phyloP scores from a whole-genome alignment of 2,888 invertebrate species.

The Dynastes grantii region DNA sequence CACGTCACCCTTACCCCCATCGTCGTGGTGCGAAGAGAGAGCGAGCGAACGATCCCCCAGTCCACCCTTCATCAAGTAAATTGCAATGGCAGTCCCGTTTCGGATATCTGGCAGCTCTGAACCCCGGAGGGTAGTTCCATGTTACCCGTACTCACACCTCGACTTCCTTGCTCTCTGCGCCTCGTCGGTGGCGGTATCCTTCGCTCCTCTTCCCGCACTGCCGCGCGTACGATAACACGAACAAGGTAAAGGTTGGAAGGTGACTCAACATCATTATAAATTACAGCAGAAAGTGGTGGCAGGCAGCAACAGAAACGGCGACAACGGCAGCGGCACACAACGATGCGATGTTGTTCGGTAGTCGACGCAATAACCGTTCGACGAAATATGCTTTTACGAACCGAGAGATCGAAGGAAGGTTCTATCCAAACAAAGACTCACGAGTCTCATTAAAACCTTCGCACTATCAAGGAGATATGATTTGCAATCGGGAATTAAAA shows the following conservation, averaged over 20 bases:
- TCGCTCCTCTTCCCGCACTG: conserved; percentile 53
- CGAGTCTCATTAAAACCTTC: conserved; percentile 33
- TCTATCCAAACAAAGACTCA: conserved; percentile 35
- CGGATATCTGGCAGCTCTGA: conserved; percentile 69
- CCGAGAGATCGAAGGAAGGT: conserved; percentile 15
- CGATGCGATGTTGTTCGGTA: conserved; percentile 32
- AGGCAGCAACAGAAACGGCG: conserved; percentile 43
- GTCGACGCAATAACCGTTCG: conserved; percentile 41
- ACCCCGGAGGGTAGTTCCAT: conserved; percentile 64
- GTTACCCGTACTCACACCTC: conserved; percentile 55
- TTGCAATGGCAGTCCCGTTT: conserved; percentile 69
- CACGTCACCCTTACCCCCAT: conserved; percentile 23
- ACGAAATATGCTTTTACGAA: conserved; percentile 43
- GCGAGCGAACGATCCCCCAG: conserved; percentile 57
- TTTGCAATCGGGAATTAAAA: conserved; percentile 23
- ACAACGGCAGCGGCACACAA: conserved; percentile 24
- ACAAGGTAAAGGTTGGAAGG: conserved; percentile 54
- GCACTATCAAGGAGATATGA: conserved; percentile 26
- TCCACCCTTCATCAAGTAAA: conserved; percentile 70
- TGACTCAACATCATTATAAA: conserved; percentile 53
- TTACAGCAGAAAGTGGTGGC: conserved; percentile 42
- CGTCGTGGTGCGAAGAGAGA: conserved; percentile 38
- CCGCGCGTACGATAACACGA: conserved; percentile 52
- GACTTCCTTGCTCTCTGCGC: conserved; percentile 13
- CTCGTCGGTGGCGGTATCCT: conserved; percentile 56